phyloP scores from a whole-genome alignment of 1,140 invertebrate genomes.

The Bombus fervidus region DNA sequence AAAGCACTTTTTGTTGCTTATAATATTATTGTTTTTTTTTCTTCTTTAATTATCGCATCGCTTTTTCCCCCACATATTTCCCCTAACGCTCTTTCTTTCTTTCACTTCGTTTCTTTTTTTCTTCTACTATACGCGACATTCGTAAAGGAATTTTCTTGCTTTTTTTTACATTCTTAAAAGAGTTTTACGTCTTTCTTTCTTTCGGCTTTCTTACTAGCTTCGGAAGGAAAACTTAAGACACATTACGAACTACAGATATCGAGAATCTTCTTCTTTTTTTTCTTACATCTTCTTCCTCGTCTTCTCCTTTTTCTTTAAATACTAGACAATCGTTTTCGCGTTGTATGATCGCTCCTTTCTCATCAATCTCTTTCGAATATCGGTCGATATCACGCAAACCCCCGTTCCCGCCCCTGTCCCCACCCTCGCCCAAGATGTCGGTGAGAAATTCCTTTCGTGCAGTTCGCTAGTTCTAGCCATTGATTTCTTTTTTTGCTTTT shows the following conservation, averaged over 20 bases:
- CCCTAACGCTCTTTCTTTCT: constrained; percentile 41
- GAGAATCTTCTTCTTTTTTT: not conserved
- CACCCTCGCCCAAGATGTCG: not conserved
- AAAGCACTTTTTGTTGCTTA: constrained; percentile 82
- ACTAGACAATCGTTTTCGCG: constrained; percentile 2
- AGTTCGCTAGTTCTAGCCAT: not conserved
- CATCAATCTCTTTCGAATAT: not conserved
- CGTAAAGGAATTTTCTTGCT: not conserved
- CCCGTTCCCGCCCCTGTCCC: too few relatives aligned
- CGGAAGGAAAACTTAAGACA: constrained; percentile 27
- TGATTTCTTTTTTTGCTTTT: not conserved
- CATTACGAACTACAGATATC: constrained; percentile 25
- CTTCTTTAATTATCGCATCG: constrained; percentile 48
- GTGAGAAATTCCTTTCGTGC: constrained; percentile 31
- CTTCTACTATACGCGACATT: not conserved
- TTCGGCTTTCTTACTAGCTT: constrained; percentile 15
- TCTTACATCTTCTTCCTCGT: not conserved
- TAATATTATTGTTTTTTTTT: constrained; percentile 77
- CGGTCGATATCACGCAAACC: not conserved
- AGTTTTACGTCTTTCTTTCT: not conserved
- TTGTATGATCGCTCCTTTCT: constrained; percentile 1
- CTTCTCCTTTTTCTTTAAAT: not conserved
- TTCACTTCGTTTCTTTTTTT: not conserved
- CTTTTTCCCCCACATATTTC: constrained; percentile 42
- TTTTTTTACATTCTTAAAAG: not conserved